phyloP scores from a whole-genome alignment of 1,140 invertebrate species.

The Euwallacea similis region DNA sequence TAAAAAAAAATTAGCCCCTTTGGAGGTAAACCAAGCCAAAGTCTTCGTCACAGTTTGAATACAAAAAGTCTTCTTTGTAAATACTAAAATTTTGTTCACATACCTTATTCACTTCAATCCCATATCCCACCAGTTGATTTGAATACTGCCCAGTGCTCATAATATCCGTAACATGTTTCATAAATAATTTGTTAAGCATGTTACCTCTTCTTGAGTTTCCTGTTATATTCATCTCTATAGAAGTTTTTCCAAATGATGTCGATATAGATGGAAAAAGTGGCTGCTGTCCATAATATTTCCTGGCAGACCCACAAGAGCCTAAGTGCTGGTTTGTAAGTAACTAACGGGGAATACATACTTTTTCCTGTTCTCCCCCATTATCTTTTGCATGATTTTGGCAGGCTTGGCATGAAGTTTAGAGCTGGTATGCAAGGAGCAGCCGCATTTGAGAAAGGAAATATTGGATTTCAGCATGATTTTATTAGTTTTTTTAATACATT shows the following conservation, averaged over 20 bases:
- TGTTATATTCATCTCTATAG: slow-evolving; percentile 30
- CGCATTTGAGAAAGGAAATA: too few relatives aligned
- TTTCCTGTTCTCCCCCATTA: slow-evolving; percentile 34
- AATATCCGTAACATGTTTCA: slow-evolving; percentile 74
- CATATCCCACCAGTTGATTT: slow-evolving; percentile 61
- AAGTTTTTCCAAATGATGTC: slow-evolving; percentile 27
- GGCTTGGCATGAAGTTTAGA: slow-evolving; percentile 6
- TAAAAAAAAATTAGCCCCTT: background rate
- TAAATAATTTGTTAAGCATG: slow-evolving; percentile 77
- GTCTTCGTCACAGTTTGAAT: slow-evolving; percentile 1
- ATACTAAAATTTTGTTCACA: background rate
- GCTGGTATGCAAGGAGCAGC: slow-evolving; percentile 7
- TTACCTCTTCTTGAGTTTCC: slow-evolving; percentile 54
- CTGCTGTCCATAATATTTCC: slow-evolving; percentile 35
- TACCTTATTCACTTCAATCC: slow-evolving; percentile 69
- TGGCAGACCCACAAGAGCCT: slow-evolving; percentile 6
- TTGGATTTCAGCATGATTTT: too few relatives aligned
- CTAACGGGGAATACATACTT: slow-evolving; percentile 24
- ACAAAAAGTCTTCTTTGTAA: background rate
- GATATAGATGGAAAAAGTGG: slow-evolving; percentile 30
- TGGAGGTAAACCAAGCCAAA: too few relatives aligned
- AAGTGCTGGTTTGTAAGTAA: background rate
- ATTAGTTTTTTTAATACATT: too few relatives aligned
- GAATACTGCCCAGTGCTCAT: slow-evolving; percentile 69
- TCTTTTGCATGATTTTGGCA: slow-evolving; percentile 36